These are phyloP conservation scores for Botrylloides violaceus DNA, from an alignment of 23 tunicate species.

Conservation along the genomic window DNA sequence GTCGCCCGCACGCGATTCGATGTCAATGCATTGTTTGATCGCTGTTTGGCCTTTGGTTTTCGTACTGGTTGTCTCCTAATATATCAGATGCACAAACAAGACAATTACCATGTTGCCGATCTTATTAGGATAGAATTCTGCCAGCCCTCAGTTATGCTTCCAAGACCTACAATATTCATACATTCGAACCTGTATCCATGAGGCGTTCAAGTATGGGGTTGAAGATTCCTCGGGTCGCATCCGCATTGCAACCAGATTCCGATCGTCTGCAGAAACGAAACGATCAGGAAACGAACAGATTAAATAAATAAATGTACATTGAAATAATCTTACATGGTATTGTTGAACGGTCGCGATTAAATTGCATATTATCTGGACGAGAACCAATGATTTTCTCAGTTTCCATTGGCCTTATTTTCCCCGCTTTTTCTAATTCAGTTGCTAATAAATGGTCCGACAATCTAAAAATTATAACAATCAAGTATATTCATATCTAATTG, in stretches of 20 bases:
- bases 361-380: background rate
- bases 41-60: no score
- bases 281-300: background rate
- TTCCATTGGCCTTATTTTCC: conserved; percentile 1
- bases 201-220: conserved; percentile 16
- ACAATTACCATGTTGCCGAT: no score
- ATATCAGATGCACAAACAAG: no score
- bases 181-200: background rate
- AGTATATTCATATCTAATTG: no score
- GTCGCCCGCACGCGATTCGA: no score
- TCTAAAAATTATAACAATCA: no score
- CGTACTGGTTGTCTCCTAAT: no score
- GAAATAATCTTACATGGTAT: conserved; percentile 10
- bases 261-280: conserved; percentile 1
- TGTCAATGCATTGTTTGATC: no score
- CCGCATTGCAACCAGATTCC: conserved; percentile 15
- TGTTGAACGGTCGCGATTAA: background rate
- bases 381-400: background rate
- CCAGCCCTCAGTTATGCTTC: no score
- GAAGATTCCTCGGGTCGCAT: conserved; percentile 18
- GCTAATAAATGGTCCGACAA: background rate
- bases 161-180: no score
- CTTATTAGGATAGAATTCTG: no score
- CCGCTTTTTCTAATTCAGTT: background rate
- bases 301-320: background rate